Evolutionary conservation across 2,797 vertebrate species (phyloP).

Genomic region (Octomys mimax): DNA sequence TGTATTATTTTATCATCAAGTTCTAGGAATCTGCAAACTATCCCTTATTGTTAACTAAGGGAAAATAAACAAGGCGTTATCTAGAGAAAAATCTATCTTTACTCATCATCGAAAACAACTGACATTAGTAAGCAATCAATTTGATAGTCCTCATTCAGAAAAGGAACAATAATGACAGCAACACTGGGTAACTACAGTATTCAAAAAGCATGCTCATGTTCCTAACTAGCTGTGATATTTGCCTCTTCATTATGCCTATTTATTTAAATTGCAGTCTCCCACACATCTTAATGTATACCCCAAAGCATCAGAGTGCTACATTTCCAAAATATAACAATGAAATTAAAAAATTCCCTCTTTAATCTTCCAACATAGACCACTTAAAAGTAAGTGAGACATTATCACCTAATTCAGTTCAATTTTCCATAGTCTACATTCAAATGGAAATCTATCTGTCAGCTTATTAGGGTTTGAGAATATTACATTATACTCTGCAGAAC

Average conservation of each 20-base stretch:
- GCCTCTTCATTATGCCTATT: slow-evolving; percentile 19
- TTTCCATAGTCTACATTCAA: slow-evolving; percentile 21
- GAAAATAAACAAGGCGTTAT: slow-evolving; percentile 5
- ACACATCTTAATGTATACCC: background rate
- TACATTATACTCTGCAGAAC: slow-evolving; percentile 20
- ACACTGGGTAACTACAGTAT: background rate
- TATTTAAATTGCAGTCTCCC: slow-evolving; percentile 58
- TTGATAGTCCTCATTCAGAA: slow-evolving; percentile 42
- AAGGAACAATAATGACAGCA: slow-evolving; percentile 13
- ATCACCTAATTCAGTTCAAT: slow-evolving; percentile 7
- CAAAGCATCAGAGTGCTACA: slow-evolving; percentile 17
- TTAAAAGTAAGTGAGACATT: slow-evolving; percentile 62
- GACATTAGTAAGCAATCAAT: slow-evolving; percentile 17
- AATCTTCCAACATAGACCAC: slow-evolving; percentile 31
- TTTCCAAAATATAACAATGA: slow-evolving; percentile 70
- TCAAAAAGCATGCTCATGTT: slow-evolving; percentile 11
- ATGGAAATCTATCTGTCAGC: slow-evolving; percentile 57
- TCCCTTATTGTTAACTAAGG: slow-evolving; percentile 56
- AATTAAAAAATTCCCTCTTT: slow-evolving; percentile 59
- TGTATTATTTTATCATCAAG: slow-evolving; percentile 5
- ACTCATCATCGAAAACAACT: slow-evolving; percentile 41
- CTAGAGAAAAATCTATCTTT: slow-evolving; percentile 33
- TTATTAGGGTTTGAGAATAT: slow-evolving; percentile 8
- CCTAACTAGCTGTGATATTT: slow-evolving; percentile 21
- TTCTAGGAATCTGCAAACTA: background rate